Evolutionary conservation across 2,888 invertebrate genomes (phyloP), one percentile per base, ranked within the genome.

Genomic region (Sarcophaga rosellei): DNA sequence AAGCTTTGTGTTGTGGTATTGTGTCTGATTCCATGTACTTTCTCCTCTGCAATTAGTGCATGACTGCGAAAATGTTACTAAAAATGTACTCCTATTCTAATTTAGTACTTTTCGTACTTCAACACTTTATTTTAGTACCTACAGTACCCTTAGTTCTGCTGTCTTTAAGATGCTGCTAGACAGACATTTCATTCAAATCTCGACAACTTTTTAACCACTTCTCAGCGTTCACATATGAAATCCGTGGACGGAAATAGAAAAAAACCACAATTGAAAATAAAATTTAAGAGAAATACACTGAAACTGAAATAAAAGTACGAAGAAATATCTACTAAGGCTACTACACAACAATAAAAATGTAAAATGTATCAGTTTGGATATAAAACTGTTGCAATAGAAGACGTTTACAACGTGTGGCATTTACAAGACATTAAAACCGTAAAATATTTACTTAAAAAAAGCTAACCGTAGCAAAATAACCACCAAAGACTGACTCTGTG

Each of bases 401-500:
- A 84, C 81, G 81, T 84, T 86, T 84, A 84, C 78, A 84, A 78
- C 84, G 86, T 84, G 84, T 86, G 86, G 81, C 86, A 86, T 84
- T 86, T 86, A 84, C 86, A 86, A 84, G 86, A 81, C 86, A 86
- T 78, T 84, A 86, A 86, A 86, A 84, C 10, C 81, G 86, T 81
- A 81, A 86, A 86, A 84, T 86, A 86, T 86, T 86, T 84, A 84
- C 84, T 86, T 75, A 69, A 82, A 86, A 86, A 84, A 1, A 84
- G 17, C 78, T 72, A 75, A 78, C 76, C 82, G 84, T 81, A 68
- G 11, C 44, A 76, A 75, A 85, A 80, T 21, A 23, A 70, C 62
- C 25, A 44, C 10, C 25, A 35, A 0, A 35, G 8, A 8, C 8
- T 35, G 35, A 35, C 10, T 35, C 2, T 10, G 8, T 35, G 8